Base-by-base conservation (phyloP, 1,140 invertebrate genomes). In the Sitodiplosis mosellana region DNA sequence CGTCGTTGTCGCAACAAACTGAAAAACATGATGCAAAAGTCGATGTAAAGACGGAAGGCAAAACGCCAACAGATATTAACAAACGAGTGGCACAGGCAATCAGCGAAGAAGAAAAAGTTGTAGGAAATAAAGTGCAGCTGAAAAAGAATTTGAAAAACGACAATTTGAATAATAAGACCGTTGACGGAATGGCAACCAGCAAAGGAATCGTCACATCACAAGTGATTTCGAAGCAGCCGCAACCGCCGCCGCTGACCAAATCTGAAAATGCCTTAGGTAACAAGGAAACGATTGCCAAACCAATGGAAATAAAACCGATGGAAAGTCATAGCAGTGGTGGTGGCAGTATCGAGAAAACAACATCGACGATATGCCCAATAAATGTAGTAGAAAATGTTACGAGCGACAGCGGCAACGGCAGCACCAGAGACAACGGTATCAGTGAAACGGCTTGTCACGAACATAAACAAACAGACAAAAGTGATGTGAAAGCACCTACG, bases 381-480 rank as follows among this genome's bases (percentile, higher is more conserved):
- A 38, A n/a, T 38, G 3, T n/a, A 17, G 14, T n/a, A 38, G 36
- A 38, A 38, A 38, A 38, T 14, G 36, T n/a, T n/a, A 17, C 36
- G 12, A n/a, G 36, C 36, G 14, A 38, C 5, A 38, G 17, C 36
- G 14, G 12, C 12, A 19, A 27, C 43, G 1, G 48, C 52, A 44
- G 36, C 34, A 45, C 15, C 47, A 46, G 41, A 48, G 20, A 46
- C 18, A 41, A 46, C 44, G 33, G 14, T 33, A 40, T 22, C 41
- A 17, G n/a, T n/a, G n/a, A 27, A 27, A 22, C 27, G 18, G 22
- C 42, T 43, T 33, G 37, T 36, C 47, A 27, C 40, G 21, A 51
- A 40, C 22, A 6, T 42, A 12, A 55, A 44, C 49, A 48, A 45
- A 48, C 36, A 38, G 15, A n/a, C 36, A 38, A 12, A 38, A 38